These are phyloP conservation scores for Metalampra italica DNA, from an alignment of 2,888 invertebrate species.

Conservation along the genomic window DNA sequence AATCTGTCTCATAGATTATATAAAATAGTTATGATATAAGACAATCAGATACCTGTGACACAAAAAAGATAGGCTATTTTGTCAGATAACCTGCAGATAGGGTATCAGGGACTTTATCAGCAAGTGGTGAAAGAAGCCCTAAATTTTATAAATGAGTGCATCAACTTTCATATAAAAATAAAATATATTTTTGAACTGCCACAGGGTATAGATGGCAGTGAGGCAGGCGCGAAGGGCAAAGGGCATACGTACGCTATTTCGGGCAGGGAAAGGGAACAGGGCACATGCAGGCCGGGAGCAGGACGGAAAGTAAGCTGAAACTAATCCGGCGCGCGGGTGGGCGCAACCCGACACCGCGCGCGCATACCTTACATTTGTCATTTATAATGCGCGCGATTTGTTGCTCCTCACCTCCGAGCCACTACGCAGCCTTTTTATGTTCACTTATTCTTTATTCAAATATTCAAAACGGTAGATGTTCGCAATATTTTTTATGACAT, in stretches of 20 bases:
- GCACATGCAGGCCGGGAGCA: constrained; percentile 38
- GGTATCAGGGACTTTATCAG: too few species aligned
- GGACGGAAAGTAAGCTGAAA: constrained; percentile 71
- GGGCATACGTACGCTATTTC: constrained; percentile 29
- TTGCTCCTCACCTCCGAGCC: constrained; percentile 61
- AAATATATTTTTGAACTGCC: too few species aligned
- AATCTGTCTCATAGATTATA: too few species aligned
- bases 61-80: too few species aligned
- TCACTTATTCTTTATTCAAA: constrained; percentile 70
- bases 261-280: constrained; percentile 2
- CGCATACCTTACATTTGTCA: constrained; percentile 76
- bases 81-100: too few species aligned
- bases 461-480: constrained; percentile 54
- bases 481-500: constrained; percentile 61
- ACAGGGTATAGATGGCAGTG: constrained; percentile 6
- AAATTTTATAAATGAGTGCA: too few species aligned
- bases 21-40: too few species aligned
- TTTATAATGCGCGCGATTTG: constrained; percentile 78
- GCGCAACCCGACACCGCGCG: constrained; percentile 72
- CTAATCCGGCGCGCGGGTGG: constrained; percentile 73
- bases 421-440: constrained; percentile 61
- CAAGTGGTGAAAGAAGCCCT: too few species aligned
- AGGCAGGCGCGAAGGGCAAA: constrained; percentile 59
- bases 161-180: too few species aligned
- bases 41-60: too few species aligned